Evolutionary conservation across 2,113 vertebrate species (phyloP).

Genomic region (Grus americana): DNA sequence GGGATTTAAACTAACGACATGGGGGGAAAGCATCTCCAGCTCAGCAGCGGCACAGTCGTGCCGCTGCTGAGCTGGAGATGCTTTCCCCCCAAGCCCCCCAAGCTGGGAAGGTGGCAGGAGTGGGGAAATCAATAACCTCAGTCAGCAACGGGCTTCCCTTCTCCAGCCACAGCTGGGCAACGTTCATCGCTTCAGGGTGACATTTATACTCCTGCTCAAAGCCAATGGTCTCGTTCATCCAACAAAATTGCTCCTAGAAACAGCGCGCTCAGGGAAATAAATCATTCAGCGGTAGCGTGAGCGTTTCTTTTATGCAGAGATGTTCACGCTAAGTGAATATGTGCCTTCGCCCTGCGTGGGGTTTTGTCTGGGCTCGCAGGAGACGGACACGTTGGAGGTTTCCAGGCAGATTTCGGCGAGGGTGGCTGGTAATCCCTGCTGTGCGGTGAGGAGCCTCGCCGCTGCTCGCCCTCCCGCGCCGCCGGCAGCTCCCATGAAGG

Average conservation of each 20-base stretch:
- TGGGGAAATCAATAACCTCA: neutral
- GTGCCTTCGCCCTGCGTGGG: fast-evolving
- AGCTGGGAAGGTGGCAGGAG: too few relatives aligned
- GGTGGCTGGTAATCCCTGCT: neutral
- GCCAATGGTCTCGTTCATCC: neutral
- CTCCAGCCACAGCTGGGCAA: neutral
- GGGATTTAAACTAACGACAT: neutral
- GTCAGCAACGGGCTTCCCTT: neutral
- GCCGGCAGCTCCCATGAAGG: neutral
- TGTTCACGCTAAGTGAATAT: fast-evolving
- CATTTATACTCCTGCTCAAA: neutral
- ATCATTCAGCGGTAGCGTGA: fast-evolving
- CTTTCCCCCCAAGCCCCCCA: too few relatives aligned
- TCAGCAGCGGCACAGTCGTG: too few relatives aligned
- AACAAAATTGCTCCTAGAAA: neutral
- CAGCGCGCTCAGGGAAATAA: neutral
- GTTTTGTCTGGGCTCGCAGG: neutral
- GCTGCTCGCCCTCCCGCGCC: fast-evolving
- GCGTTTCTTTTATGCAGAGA: fast-evolving
- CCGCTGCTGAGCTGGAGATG: too few relatives aligned
- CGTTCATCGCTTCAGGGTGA: fast-evolving
- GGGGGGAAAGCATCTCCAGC: too few relatives aligned
- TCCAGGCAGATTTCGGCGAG: neutral
- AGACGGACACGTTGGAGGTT: fast-evolving
- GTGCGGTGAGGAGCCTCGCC: fast-evolving